Percentiles rank a stretch among this genome's conserved stretches.
These are phyloP conservation scores for Melinaea marsaeus DNA, from an alignment of 2,888 invertebrate genomes.

Conservation along the genomic window DNA sequence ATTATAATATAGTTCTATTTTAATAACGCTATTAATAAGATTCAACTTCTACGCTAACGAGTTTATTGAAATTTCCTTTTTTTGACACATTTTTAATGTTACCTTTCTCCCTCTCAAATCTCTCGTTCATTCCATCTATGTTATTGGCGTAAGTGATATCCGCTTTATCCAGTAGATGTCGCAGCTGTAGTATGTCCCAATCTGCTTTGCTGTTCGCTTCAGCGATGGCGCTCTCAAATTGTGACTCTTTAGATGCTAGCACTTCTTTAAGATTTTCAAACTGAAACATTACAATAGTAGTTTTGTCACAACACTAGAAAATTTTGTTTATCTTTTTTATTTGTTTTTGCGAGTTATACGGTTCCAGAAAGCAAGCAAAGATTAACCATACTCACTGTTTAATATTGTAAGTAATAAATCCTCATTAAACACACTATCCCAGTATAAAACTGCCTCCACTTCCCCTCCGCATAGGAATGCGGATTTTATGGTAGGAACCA, in stretches of 20 bases:
- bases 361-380: no score
- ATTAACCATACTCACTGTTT: no score
- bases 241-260: slow-evolving; percentile 80
- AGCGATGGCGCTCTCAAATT: slow-evolving; percentile 73
- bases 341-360: no score
- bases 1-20: no score
- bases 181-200: slow-evolving; percentile 82
- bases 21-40: no score
- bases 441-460: not conserved
- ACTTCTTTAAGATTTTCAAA: slow-evolving; percentile 81
- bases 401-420: no score
- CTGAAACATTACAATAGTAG: slow-evolving; percentile 55
- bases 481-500: no score
- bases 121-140: slow-evolving; percentile 80
- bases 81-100: slow-evolving; percentile 13
- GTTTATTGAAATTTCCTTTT: no score
- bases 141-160: slow-evolving; percentile 86
- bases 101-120: slow-evolving; percentile 84
- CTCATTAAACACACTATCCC: no score
- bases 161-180: slow-evolving; percentile 84
- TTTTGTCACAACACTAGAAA: not conserved
- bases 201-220: slow-evolving; percentile 82
- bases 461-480: no score
- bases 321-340: not conserved
- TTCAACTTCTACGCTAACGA: no score